Base-by-base conservation (phyloP, 2,888 invertebrate genomes). In the Drosophila stalkeri region DNA sequence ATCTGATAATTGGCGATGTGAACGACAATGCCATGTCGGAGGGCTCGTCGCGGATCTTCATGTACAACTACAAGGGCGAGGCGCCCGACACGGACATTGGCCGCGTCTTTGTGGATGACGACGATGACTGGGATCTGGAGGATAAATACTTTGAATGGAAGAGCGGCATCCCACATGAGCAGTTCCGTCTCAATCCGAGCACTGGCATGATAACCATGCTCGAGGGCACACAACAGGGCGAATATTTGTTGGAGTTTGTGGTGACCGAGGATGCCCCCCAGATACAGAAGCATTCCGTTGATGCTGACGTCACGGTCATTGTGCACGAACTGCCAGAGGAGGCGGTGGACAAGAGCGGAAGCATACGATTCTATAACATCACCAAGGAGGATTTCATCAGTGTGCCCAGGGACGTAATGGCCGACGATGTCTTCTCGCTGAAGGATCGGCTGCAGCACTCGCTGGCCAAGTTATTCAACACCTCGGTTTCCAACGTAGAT, bases 81-180 rank as follows among this genome's bases (percentile, higher is more conserved):
- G 95, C 96, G 0, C 96, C 96, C 0, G 95, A 96, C 75, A 96
- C 96, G 0, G 95, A 96, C 79, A 98, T 99, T 67, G 99, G 99
- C 0, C 94, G 97, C 0, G 92, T 93, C 1, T 99, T 97, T 93
- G 99, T 99, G 0, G 95, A 97, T 49, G 99, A 99, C 93, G 95
- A 96, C 0, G 99, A 99, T 91, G 99, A 99, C 92, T 99, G 99
- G 99, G 99, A 99, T 93, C 93, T 98, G 56, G 95, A 95, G 0
- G 98, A 99, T 93, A 99, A 99, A 93, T 93, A 94, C 16, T 99
- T 98, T 92, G 94, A 94, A 73, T 97, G 97, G 96, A 92, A 94
- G 44, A 86, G 88, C 43, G 92, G 92, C 18, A 87, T 91, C 35
- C 81, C 90, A 8, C 95, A 95, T 77, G 94, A 95, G 0, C 94